Base-by-base conservation (phyloP, 2,888 invertebrate genomes). In the Tricholauxania praeusta region DNA sequence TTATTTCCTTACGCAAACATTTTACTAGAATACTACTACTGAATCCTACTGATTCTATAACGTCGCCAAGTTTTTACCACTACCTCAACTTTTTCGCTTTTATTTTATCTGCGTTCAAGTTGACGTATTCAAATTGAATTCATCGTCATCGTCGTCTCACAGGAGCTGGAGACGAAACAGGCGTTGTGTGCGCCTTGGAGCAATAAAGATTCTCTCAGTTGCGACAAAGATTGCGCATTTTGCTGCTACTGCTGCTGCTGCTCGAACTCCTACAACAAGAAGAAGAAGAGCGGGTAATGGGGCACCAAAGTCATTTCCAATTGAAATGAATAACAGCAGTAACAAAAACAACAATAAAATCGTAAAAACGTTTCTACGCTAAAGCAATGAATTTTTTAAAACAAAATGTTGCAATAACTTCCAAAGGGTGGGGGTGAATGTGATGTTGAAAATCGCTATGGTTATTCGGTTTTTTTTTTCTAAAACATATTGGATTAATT, bases 121-220 rank as follows among this genome's bases (percentile, higher is more conserved):
- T 66, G 66, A 67, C 19, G 67, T 39, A 55, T 67, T 67, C 55
- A 67, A 67, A 67, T 67, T 67, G 67, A 67, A 55, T 39, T 39
- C 39, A 39, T 39, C 39, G 39, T 10, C 39, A 67, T 57, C 67
- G 55, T 12, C 28, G 47, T 48, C 67, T 47, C 48, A 17, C 48
- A n/a, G 67, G 47, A 17, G 55, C 53, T 47, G 49, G 1, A 51
- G 57, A 48, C 6, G 39, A 39, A 39, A 39, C 39, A 1, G 39
- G 10, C 68, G 57, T 49, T 59, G 57, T 68, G 47, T 59, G 49
- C 28, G 48, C 59, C n/a, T 28, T 12, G 57, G 47, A 28, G 59
- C 57, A 57, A 19, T 48, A 14, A 59, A 49, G 49, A 59, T 48
- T 39, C 39, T 32, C 32, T 28, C 39, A 59, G 59, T 22, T 19